A percentile compares a stretch with the other conserved stretches of the same genome.
These are phyloP conservation scores for Notodonta dromedarius DNA, from an alignment of 2,888 invertebrate genomes.

Conservation along the genomic window DNA sequence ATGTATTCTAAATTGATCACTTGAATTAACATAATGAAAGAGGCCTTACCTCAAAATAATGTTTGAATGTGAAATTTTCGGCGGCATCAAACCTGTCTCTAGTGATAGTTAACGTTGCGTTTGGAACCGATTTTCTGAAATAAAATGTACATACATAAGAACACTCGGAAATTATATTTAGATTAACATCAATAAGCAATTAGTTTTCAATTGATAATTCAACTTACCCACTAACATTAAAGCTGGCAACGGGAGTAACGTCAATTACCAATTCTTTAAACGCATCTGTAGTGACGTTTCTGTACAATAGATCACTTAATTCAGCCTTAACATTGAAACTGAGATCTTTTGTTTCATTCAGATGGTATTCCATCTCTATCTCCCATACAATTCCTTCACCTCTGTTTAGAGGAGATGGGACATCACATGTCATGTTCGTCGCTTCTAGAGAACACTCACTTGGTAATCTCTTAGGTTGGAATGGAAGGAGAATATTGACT, in stretches of 20 bases:
- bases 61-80: constrained; percentile 55
- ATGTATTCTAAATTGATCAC: too few relatives aligned
- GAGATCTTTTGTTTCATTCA: constrained; percentile 42
- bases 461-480: constrained; percentile 63
- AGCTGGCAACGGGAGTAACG: constrained; percentile 54
- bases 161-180: neutral
- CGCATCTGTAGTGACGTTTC: constrained; percentile 52
- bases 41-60: constrained; percentile 67
- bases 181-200: too few relatives aligned
- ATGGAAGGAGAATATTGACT: constrained; percentile 59
- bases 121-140: constrained; percentile 66
- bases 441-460: constrained; percentile 59
- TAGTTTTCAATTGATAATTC: neutral
- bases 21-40: neutral
- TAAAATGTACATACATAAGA: constrained; percentile 7
- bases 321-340: constrained; percentile 50
- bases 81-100: constrained; percentile 56
- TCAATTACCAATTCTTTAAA: constrained; percentile 45
- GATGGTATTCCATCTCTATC: constrained; percentile 67
- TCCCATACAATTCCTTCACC: constrained; percentile 56
- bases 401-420: constrained; percentile 65
- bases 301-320: constrained; percentile 58
- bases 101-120: constrained; percentile 58
- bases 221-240: constrained; percentile 64
- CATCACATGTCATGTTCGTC: constrained; percentile 57